These are phyloP conservation scores for Stenoptilia bipunctidactyla DNA, from an alignment of 2,888 invertebrate species.

Conservation along the genomic window DNA sequence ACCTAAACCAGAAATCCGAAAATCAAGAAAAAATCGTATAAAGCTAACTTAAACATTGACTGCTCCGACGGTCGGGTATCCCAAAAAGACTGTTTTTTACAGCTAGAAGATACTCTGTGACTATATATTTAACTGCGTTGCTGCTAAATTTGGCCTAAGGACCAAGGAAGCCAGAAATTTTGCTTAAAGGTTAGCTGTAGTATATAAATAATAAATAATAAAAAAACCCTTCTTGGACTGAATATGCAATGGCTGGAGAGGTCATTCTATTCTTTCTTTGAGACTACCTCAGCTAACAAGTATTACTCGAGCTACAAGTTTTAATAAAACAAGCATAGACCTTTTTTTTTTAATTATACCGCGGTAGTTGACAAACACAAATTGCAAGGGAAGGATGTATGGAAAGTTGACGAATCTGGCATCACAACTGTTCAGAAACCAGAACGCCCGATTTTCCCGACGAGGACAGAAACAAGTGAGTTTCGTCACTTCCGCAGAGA, in stretches of 20 bases:
- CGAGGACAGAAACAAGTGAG: constrained; percentile 33
- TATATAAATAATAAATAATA: constrained; percentile 12
- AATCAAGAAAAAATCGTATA: constrained; percentile 14
- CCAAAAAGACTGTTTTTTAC: constrained; percentile 11
- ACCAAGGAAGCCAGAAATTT: constrained; percentile 9
- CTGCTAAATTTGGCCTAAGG: constrained; percentile 10
- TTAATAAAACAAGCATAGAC: constrained; percentile 10
- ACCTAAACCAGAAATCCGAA: constrained; percentile 13
- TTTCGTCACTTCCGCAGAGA: constrained; percentile 29
- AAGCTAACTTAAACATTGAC: constrained; percentile 4
- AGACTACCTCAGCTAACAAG: constrained; percentile 12
- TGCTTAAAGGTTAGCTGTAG: constrained; percentile 8
- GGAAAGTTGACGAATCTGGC: constrained; percentile 34
- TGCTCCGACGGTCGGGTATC: constrained; percentile 12
- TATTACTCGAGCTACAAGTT: constrained; percentile 15
- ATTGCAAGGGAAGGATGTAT: constrained; percentile 24
- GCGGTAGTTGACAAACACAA: constrained; percentile 1
- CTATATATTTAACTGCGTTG: constrained; percentile 10
- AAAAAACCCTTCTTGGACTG: too few species aligned
- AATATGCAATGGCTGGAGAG: constrained; percentile 6
- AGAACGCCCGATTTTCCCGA: constrained; percentile 26
- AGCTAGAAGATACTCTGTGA: constrained; percentile 7
- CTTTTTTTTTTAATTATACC: constrained; percentile 8
- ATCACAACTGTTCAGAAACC: constrained; percentile 36
- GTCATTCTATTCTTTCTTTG: constrained; percentile 12